Evolutionary conservation across 2,888 invertebrate species (phyloP), one percentile per base, ranked within the genome.

Genomic region (Kuschelorhynchus macadamiae): DNA sequence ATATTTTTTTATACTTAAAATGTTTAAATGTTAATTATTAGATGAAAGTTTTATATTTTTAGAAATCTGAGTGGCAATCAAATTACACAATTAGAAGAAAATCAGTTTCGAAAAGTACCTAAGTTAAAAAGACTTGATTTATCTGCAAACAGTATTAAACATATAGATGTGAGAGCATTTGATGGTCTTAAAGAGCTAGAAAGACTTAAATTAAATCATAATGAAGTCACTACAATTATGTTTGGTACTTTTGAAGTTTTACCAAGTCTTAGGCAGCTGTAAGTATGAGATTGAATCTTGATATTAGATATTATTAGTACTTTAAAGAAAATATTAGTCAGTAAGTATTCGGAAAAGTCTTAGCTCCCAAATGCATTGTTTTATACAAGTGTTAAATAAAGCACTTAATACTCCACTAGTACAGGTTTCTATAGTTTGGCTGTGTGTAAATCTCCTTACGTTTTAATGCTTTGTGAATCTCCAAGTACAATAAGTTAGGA

Each of bases 21-120:
- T 36, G 11, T 50, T 30, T 50, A 8, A 5, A 30, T 3, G n/a
- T 11, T 17, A 21, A 2, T 33, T 39, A 42, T 42, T 5, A 21
- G 2, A 25, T 47, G 0, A n/a, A n/a, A n/a, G n/a, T 50, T 17
- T 0, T 11, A 30, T 21, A 77, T 82, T 85, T 85, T 41, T 84
- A 92, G 93, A 77, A 93, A 95, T 83, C 85, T 96, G 55, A 93
- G 92, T 79, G 90, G 89, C 78, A 96, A 95, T 81, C 88, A 90
- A 75, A 91, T 96, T 78, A 87, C 88, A 44, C 83, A 87, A 14
- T 89, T 96, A 76, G 89, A 92, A 74, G 88, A 89, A 2, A 89
- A 90, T 77, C 91, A 93, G 55, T 95, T 96, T 81, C 87, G 86
- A 73, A 90, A 91, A 80, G 87, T 92, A 76, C 88, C 90, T 11